These are phyloP conservation scores for Halcyon malimbica DNA, from an alignment of 2,113 vertebrate species.

Conservation along the genomic window DNA sequence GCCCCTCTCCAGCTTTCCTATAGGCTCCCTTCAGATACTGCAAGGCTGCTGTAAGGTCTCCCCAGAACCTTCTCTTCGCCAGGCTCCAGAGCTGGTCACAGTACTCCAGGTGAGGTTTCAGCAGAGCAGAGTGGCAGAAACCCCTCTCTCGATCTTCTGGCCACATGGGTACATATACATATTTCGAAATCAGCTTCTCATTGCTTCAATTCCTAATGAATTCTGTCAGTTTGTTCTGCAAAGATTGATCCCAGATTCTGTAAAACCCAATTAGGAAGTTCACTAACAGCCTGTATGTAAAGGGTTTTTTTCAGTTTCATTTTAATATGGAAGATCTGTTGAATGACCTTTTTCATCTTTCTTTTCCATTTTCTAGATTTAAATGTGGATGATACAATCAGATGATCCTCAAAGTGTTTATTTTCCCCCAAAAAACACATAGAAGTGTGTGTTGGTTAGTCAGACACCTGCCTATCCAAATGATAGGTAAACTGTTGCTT, in stretches of 20 bases:
- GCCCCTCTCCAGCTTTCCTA: too few relatives aligned
- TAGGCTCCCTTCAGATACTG: too few relatives aligned
- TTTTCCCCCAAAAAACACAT: fast-evolving
- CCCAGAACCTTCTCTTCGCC: too few relatives aligned
- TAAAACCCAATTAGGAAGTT: not conserved
- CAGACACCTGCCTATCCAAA: not conserved
- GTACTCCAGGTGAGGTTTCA: too few relatives aligned
- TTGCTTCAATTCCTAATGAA: not conserved
- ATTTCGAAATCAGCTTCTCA: not conserved
- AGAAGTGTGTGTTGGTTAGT: not conserved
- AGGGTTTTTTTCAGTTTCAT: not conserved
- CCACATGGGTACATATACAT: too few relatives aligned
- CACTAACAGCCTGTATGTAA: not conserved
- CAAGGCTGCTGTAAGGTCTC: too few relatives aligned
- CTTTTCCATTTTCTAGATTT: not conserved
- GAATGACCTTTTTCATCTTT: not conserved
- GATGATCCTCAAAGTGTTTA: not conserved
- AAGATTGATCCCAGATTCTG: not conserved
- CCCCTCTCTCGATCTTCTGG: too few relatives aligned
- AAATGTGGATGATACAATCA: not conserved
- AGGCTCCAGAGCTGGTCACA: too few relatives aligned
- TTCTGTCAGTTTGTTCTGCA: not conserved
- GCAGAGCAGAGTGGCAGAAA: too few relatives aligned
- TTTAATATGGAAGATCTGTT: not conserved
- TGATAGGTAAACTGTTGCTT: not conserved